Conservation (phyloP, 2,113 vertebrate genomes). For the Platichthys stellatus region DNA sequence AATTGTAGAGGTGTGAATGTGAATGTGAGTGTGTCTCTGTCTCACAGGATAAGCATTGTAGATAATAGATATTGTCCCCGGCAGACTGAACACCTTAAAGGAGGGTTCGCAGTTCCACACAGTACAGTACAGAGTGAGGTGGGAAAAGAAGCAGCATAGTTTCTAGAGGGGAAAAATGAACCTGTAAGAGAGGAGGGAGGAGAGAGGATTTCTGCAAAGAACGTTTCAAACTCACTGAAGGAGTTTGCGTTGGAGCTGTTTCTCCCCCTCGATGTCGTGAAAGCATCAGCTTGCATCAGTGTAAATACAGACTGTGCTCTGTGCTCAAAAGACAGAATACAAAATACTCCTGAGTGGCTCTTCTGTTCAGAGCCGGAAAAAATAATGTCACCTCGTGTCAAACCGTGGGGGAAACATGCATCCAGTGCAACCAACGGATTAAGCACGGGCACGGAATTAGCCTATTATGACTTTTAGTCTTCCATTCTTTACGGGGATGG, state of each 20-base stretch:
- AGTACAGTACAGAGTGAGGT: slow-evolving; percentile 2
- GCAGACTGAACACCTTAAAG: background rate
- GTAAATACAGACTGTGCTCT: slow-evolving; percentile 10
- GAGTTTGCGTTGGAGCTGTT: slow-evolving; percentile 25
- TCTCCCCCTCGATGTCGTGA: slow-evolving; percentile 20
- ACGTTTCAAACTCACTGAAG: slow-evolving; percentile 32
- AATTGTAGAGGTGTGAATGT: too few species aligned
- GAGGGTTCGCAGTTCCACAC: slow-evolving; percentile 4
- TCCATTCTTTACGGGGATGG: background rate
- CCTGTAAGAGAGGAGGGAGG: slow-evolving; percentile 7
- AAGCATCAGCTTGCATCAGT: slow-evolving; percentile 12
- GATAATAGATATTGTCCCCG: too few species aligned
- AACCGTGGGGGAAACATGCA: background rate
- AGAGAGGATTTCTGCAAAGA: slow-evolving; percentile 29
- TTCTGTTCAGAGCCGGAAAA: background rate
- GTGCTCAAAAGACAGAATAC: slow-evolving; percentile 10
- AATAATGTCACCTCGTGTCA: background rate
- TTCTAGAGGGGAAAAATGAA: slow-evolving; percentile 3
- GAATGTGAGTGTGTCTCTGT: too few species aligned
- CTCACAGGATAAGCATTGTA: too few species aligned
- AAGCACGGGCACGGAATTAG: background rate
- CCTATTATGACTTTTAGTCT: background rate
- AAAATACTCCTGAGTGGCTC: background rate
- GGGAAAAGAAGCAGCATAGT: background rate
- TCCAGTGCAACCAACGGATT: background rate